Percentiles rank a stretch among this genome's conserved stretches.
These are phyloP conservation scores for Patella pellucida DNA, from an alignment of 2,888 invertebrate species.

Conservation along the genomic window DNA sequence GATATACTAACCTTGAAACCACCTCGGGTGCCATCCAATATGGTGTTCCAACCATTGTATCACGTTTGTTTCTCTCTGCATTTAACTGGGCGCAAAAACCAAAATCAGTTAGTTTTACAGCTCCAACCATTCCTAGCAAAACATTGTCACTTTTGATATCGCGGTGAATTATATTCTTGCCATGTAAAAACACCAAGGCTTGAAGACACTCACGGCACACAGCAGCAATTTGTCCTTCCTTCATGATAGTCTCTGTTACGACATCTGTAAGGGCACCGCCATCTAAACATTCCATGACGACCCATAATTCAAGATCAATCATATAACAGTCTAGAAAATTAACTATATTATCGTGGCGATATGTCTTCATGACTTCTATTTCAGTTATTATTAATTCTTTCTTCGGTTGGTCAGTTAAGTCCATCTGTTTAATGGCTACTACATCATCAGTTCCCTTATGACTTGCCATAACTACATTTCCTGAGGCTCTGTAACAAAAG, in stretches of 20 bases:
- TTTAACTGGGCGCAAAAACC: conserved; percentile 98
- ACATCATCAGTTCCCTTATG: conserved; percentile 79
- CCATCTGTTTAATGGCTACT: conserved; percentile 97
- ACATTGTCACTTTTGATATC: conserved; percentile 99
- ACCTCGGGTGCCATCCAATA: conserved; percentile 98
- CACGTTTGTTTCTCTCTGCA: conserved; percentile 87
- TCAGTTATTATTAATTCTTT: conserved; percentile 96
- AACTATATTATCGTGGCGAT: conserved; percentile 93
- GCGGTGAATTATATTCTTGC: conserved; percentile 78
- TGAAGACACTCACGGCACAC: conserved; percentile 90
- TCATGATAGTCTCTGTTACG: conserved; percentile 95
- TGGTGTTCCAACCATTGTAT: conserved; percentile 97
- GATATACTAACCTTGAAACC: conserved; percentile 68
- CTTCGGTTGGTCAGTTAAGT: conserved; percentile 92
- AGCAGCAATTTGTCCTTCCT: conserved; percentile 93
- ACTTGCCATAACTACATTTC: conserved; percentile 91
- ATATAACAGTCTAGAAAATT: conserved; percentile 95
- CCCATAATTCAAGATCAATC: conserved; percentile 94
- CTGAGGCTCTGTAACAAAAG: conserved; percentile 79
- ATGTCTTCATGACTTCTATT: conserved; percentile 75
- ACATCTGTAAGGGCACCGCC: conserved; percentile 96
- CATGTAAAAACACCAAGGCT: conserved; percentile 91
- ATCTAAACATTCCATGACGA: conserved; percentile 90
- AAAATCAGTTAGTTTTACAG: conserved; percentile 81
- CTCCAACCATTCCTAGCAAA: conserved; percentile 91